A percentile compares a stretch with the other conserved stretches of the same genome.
Evolutionary conservation across 1,140 invertebrate genomes (phyloP).

Genomic region (Ceratosolen fusciceps): DNA sequence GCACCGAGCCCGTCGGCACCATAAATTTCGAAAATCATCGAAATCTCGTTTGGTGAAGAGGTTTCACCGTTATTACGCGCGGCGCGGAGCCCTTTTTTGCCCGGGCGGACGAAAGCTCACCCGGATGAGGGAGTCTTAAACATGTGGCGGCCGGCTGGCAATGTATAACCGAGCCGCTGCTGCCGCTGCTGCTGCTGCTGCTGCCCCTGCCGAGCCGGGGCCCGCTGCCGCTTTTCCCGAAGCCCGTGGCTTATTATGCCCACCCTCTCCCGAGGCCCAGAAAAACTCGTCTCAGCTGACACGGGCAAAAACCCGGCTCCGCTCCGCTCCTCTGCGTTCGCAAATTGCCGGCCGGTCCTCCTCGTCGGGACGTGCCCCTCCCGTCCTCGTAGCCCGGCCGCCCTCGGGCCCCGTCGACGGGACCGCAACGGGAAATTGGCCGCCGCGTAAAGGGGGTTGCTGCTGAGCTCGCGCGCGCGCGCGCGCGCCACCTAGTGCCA

Average conservation of each 20-base stretch:
- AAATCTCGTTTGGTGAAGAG: neutral
- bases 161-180: too few relatives aligned
- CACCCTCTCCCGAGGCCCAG: neutral
- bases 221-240: neutral
- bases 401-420: too few relatives aligned
- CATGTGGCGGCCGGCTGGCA: constrained; percentile 14
- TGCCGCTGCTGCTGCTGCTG: too few relatives aligned
- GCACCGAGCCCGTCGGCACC: neutral
- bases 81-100: neutral
- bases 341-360: neutral
- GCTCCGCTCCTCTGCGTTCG: neutral
- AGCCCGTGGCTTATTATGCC: too few relatives aligned
- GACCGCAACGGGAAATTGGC: constrained; percentile 57
- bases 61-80: constrained; percentile 16
- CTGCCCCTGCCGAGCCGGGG: too few relatives aligned
- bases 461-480: too few relatives aligned
- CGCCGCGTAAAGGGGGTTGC: neutral
- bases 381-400: too few relatives aligned
- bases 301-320: neutral
- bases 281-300: neutral
- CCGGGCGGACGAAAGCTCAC: neutral
- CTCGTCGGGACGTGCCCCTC: too few relatives aligned
- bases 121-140: neutral
- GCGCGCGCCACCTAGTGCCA: too few relatives aligned
- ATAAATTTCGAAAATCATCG: neutral